Evolutionary conservation across 2,797 vertebrate species (phyloP), one percentile per base, ranked within the genome.

Genomic region (Hippocampus kuda): DNA sequence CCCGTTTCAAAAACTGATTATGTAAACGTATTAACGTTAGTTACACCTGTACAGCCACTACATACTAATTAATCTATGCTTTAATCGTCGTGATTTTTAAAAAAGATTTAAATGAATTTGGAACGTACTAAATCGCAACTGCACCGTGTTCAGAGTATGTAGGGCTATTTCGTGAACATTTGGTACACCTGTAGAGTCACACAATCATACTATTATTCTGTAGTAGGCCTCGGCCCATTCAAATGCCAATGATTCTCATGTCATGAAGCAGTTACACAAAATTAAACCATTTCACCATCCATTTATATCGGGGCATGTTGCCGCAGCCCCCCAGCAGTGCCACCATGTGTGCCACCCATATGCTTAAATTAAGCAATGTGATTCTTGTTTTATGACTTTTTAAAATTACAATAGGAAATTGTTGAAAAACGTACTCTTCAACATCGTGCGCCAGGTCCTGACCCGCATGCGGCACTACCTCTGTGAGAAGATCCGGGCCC

Each of bases 401-500:
- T 27, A 1, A 15, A 4, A 6, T 57, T 57, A 4, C 24, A 54
- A 54, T n/a, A 9, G 53, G 8, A 24, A 3, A 60, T 60, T 7
- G 2, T 42, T 62, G 2, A 27, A 42, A 22, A 44, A 44, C 13
- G 53, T 24, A 10, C n/a, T 64, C 41, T 3, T n/a, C 41, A 44
- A 64, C 34, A 42, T 68, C 84, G 38, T 68, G 68, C 75, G 79
- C 34, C 77, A 99, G 97, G 95, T 94, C 70, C 88, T 98, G 86
- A 95, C 88, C 81, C 90, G 91, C 67, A 81, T 99, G 72, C 91
- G 96, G 57, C 93, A 90, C 41, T 98, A 95, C 81, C 89, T 99
- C 68, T 95, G 95, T 69, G 93, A 94, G 60, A 98, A 94, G 88
- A 94, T 99, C 79, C 90, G 94, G 72, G 95, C 95, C 0, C 94